These are phyloP conservation scores for Takifugu flavidus DNA, from an alignment of 2,113 vertebrate genomes.

Conservation along the genomic window DNA sequence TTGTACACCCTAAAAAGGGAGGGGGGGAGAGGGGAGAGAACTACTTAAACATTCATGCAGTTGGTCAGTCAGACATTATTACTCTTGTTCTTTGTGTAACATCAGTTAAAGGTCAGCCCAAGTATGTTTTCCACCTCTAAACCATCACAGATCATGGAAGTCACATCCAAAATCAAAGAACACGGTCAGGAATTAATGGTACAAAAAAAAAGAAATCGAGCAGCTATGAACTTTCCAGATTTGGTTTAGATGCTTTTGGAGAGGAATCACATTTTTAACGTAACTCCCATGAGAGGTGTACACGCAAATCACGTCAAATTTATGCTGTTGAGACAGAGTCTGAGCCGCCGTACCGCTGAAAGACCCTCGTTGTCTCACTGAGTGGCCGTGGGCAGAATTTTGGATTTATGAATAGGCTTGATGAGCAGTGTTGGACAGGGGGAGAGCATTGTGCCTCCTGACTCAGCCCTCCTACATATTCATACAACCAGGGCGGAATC, in stretches of 20 bases:
- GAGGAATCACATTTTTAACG: too few species aligned
- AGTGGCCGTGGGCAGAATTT: conserved; percentile 54
- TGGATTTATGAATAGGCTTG: conserved; percentile 35
- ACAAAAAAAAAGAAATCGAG: too few species aligned
- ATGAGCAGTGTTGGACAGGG: conserved; percentile 45
- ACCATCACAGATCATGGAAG: too few species aligned
- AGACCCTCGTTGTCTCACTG: conserved; percentile 51
- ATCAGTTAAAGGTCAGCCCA: too few species aligned
- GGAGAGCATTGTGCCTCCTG: conserved; percentile 57
- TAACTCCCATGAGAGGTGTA: conserved; percentile 15
- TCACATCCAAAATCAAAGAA: too few species aligned
- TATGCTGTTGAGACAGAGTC: neutral
- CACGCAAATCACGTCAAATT: conserved; percentile 13
- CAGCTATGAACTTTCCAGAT: neutral
- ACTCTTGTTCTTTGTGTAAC: too few species aligned
- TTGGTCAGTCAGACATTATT: neutral
- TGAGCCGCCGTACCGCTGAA: conserved; percentile 34
- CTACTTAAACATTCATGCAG: conserved; percentile 1
- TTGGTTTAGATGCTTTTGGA: neutral
- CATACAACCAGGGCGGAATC: conserved; percentile 66
- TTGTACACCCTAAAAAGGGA: conserved; percentile 33
- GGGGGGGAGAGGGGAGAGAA: conserved; percentile 9
- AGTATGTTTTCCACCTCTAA: neutral
- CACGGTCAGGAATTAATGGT: too few species aligned
- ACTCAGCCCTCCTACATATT: conserved; percentile 66